Conservation (phyloP, 64 coral and sea anemone species). For the Montipora sp. region DNA sequence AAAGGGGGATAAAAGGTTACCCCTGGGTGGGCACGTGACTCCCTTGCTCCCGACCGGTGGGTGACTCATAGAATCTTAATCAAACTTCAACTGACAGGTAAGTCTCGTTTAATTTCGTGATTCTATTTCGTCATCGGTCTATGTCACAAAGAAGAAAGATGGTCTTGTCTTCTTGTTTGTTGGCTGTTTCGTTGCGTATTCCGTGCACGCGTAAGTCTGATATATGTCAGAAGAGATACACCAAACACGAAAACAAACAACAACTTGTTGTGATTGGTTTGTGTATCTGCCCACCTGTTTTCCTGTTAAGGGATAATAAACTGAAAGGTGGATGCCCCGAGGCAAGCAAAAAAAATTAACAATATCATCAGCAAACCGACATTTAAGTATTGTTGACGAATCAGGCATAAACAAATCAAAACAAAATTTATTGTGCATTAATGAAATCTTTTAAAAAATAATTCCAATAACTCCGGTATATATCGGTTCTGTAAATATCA, state of each 20-base stretch:
- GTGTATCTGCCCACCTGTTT: background rate
- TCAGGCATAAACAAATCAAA: background rate
- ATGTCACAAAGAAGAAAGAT: too few species aligned
- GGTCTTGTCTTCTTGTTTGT: background rate
- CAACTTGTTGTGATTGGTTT: background rate
- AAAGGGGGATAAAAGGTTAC: too few species aligned
- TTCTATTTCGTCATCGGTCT: too few species aligned
- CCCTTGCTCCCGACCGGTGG: too few species aligned
- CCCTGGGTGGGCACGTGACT: too few species aligned
- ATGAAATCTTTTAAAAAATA: background rate
- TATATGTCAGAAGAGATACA: background rate
- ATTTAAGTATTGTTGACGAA: background rate
- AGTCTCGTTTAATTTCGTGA: too few species aligned
- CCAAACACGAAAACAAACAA: background rate
- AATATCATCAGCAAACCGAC: background rate
- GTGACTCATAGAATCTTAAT: too few species aligned
- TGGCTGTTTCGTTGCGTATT: background rate
- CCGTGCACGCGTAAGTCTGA: background rate
- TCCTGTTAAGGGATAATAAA: background rate
- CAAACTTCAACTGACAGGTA: too few species aligned
- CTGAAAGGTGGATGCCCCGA: background rate
- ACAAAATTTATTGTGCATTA: slow-evolving; percentile 1
- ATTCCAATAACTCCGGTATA: background rate
- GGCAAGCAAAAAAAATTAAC: background rate
- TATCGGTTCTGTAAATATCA: background rate